These are phyloP conservation scores for Tokudaia tokunoshimensis DNA, from an alignment of 2,797 vertebrate species.

Conservation along the genomic window DNA sequence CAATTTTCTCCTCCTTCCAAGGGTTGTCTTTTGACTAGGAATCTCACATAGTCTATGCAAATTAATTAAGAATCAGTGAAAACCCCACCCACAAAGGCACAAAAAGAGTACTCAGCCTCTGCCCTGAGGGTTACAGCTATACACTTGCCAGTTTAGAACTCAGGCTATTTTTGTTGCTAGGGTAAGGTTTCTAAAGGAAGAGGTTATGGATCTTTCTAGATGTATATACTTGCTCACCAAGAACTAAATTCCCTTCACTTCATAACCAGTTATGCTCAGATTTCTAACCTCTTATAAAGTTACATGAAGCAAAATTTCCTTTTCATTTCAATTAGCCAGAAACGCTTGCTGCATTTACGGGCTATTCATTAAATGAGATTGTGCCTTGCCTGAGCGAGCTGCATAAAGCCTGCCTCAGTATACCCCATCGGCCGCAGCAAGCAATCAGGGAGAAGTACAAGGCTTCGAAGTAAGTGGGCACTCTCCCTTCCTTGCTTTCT, in stretches of 20 bases:
- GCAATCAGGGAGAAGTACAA: conserved; percentile 94
- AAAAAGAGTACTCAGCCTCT: background rate
- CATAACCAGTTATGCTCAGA: background rate
- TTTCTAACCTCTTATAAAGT: conserved; percentile 32
- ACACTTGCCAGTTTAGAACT: background rate
- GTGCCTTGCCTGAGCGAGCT: conserved; percentile 92
- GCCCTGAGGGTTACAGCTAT: background rate
- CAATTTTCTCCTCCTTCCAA: background rate
- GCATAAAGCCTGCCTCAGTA: conserved; percentile 90
- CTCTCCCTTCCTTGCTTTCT: background rate
- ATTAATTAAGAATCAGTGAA: background rate
- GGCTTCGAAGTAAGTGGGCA: conserved; percentile 90
- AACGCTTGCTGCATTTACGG: conserved; percentile 91
- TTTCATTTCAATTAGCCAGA: conserved; percentile 89
- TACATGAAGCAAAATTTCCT: conserved; percentile 57
- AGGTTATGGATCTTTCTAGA: background rate
- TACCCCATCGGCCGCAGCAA: conserved; percentile 90
- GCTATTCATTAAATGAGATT: conserved; percentile 93
- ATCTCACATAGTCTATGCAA: background rate
- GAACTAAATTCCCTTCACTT: conserved; percentile 6
- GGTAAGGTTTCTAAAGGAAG: background rate
- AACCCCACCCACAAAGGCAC: background rate
- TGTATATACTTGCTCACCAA: background rate
- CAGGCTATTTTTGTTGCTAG: background rate
- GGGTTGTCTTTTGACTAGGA: background rate